Base-by-base conservation (phyloP, 2,113 vertebrate species). In the Phoxinus phoxinus region DNA sequence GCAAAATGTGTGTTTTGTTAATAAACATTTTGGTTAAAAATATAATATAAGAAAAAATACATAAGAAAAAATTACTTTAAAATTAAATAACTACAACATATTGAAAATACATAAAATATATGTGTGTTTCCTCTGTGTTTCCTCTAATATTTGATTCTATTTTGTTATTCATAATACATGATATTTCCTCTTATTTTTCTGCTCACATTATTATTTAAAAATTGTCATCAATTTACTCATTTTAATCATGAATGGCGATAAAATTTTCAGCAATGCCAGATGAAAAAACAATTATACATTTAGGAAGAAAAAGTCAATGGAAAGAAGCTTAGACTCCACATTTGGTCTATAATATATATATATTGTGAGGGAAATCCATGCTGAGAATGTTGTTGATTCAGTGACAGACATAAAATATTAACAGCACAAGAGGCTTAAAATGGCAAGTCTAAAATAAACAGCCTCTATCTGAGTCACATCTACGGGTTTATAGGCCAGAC, bases 341-440 rank as follows among this genome's bases (percentile, higher is more conserved):
- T 79, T 59, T 37, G 21, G 32, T 61, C 13, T 61, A 63, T 27
- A 44, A 11, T 9, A 27, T 13, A 41, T 41, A 41, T 51, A 51
- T 51, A 25, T 41, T 17, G 41, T 65, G 59, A 46, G 35, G 41
- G 69, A 71, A 23, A 51, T 71, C 8, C 46, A 72, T 72, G 46
- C 11, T 56, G 23, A 71, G 48, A 83, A 41, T 83, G 41, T 46
- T 61, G 61, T 67, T 83, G 46, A 83, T 56, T 83, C 32, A n/a
- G 21, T 72, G 81, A 37, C 67, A 58, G 3, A 53, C 48, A 83
- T 83, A 41, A 83, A 83, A 83, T 83, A 83, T 83, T 72, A 83
- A 83, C 12, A 53, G 21, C 44, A n/a, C 41, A 48, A 51, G 44
- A 35, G 7, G 48, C 48, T 72, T 83, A 83, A 83, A 72, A 58